Evolutionary conservation across 2,113 vertebrate species (phyloP).

Genomic region (Cyrtonyx montezumae): DNA sequence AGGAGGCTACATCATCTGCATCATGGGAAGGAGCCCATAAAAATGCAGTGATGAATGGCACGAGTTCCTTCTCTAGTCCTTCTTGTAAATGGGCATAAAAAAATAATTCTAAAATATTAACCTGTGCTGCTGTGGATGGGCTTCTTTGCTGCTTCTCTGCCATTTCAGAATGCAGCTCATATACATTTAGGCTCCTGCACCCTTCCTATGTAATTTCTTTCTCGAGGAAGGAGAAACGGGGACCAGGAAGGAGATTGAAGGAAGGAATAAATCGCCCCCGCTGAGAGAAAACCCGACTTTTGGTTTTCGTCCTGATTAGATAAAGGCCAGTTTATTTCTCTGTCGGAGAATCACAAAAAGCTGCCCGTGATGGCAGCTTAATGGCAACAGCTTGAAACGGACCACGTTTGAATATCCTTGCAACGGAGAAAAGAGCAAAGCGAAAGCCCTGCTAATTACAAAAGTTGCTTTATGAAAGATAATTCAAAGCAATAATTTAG

Average conservation of each 20-base stretch:
- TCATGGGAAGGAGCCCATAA: slow-evolving; percentile 38
- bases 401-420: slow-evolving; percentile 82
- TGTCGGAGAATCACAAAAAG: slow-evolving; percentile 56
- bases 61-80: neutral
- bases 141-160: neutral
- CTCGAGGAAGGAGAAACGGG: neutral
- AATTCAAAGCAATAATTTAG: slow-evolving; percentile 99
- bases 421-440: slow-evolving; percentile 89
- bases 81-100: neutral
- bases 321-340: slow-evolving; percentile 69
- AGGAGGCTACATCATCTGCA: neutral
- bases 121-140: accelerated
- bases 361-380: slow-evolving; percentile 56
- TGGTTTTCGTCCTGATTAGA: slow-evolving; percentile 35
- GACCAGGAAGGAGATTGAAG: neutral
- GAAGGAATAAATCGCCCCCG: neutral
- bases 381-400: slow-evolving; percentile 79
- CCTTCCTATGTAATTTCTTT: neutral
- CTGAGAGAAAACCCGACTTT: slow-evolving; percentile 42
- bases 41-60: neutral
- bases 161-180: neutral
- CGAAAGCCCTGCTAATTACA: slow-evolving; percentile 93
- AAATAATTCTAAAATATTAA: neutral
- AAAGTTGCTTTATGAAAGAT: slow-evolving; percentile 99
- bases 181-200: neutral